Conservation (phyloP, 2,888 invertebrate genomes). For the Plebejus argus region DNA sequence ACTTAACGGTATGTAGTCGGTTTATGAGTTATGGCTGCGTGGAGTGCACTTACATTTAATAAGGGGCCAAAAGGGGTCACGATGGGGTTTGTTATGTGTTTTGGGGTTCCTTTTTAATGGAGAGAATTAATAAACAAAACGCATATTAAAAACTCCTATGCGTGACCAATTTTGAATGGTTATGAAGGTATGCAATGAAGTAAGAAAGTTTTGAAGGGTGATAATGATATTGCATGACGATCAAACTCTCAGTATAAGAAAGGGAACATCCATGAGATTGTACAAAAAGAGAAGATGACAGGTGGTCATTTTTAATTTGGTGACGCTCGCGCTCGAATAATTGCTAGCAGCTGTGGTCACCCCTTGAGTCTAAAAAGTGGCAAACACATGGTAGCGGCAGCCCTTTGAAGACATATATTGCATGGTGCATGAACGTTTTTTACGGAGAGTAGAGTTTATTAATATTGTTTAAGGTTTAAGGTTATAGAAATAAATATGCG, state of each 20-base stretch:
- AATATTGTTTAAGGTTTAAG: no score
- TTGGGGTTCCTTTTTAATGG: neutral
- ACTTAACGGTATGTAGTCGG: neutral
- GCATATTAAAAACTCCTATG: neutral
- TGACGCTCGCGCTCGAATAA: neutral
- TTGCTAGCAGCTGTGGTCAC: neutral
- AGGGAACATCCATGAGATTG: neutral
- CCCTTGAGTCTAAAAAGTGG: neutral
- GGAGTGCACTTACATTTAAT: neutral
- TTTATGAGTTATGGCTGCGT: conserved; percentile 8
- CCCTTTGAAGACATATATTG: neutral
- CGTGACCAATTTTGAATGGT: neutral
- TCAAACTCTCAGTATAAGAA: neutral
- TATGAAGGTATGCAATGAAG: neutral
- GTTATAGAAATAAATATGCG: neutral
- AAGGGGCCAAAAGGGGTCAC: neutral
- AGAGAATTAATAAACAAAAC: neutral
- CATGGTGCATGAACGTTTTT: neutral
- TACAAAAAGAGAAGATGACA: neutral
- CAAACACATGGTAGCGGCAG: neutral
- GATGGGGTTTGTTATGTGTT: neutral
- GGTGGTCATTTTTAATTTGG: neutral
- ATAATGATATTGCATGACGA: neutral
- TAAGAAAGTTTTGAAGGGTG: neutral
- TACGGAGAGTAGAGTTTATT: neutral